Evolutionary conservation across 2,797 vertebrate species (phyloP).

Genomic region (Tragopan temminckii): DNA sequence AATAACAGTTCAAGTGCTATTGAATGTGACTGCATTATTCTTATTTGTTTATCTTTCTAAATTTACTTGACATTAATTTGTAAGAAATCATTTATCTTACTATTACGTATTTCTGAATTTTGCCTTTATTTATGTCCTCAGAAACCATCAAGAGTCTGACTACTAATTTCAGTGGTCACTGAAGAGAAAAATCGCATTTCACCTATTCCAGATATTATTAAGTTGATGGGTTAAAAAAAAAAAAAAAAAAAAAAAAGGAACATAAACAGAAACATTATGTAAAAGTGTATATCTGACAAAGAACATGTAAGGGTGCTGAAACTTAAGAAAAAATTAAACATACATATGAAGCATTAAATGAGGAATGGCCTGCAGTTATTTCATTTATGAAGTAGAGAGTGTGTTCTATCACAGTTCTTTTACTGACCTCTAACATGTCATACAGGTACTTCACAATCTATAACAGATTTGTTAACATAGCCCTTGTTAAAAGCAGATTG

Average conservation of each 20-base stretch:
- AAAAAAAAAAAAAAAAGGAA: neutral
- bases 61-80: neutral
- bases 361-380: fast-evolving
- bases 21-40: neutral
- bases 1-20: neutral
- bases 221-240: neutral
- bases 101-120: neutral
- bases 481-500: neutral
- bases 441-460: neutral
- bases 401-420: neutral
- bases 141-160: neutral
- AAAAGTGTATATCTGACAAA: neutral
- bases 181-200: neutral
- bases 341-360: neutral
- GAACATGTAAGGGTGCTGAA: neutral
- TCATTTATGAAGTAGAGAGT: neutral
- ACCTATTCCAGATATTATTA: neutral
- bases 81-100: neutral
- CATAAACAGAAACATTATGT: neutral
- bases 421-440: neutral
- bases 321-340: neutral
- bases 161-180: neutral
- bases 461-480: neutral
- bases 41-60: neutral
- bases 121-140: neutral